Percentiles rank a stretch among this genome's conserved stretches.
These are phyloP conservation scores for Temnothorax unifasciatus DNA, from an alignment of 2,888 invertebrate species.

Conservation along the genomic window DNA sequence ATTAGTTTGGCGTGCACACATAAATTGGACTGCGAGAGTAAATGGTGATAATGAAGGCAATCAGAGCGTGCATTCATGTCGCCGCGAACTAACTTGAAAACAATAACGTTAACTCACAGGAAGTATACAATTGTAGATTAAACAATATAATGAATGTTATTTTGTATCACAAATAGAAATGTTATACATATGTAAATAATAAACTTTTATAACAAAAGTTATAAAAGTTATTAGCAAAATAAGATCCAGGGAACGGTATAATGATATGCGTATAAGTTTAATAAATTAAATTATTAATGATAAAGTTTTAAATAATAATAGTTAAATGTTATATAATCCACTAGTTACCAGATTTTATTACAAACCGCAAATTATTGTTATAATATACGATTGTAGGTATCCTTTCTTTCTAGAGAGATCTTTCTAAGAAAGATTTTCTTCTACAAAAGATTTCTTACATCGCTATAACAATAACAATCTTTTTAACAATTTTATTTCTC, in stretches of 20 bases:
- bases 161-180: not conserved
- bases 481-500: constrained; percentile 23
- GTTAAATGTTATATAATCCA: not conserved
- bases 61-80: constrained; percentile 23
- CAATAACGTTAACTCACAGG: not conserved
- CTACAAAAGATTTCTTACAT: not conserved
- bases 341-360: not conserved
- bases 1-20: constrained; percentile 9
- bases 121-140: constrained; percentile 11
- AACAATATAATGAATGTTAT: not conserved
- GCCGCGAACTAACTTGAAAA: not conserved
- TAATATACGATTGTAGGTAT: not conserved
- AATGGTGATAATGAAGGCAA: constrained; percentile 9
- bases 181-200: not conserved
- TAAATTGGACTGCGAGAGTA: constrained; percentile 3
- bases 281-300: not conserved
- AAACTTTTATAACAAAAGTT: not conserved
- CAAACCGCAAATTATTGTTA: not conserved
- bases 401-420: not conserved
- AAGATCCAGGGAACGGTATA: not conserved
- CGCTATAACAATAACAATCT: not conserved
- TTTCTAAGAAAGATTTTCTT: not conserved
- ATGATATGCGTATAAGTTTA: not conserved
- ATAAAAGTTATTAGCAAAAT: not conserved
- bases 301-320: not conserved